Percentiles rank a stretch among this genome's conserved stretches.
Evolutionary conservation across 2,113 vertebrate species (phyloP).

Genomic region (Columbina picui): DNA sequence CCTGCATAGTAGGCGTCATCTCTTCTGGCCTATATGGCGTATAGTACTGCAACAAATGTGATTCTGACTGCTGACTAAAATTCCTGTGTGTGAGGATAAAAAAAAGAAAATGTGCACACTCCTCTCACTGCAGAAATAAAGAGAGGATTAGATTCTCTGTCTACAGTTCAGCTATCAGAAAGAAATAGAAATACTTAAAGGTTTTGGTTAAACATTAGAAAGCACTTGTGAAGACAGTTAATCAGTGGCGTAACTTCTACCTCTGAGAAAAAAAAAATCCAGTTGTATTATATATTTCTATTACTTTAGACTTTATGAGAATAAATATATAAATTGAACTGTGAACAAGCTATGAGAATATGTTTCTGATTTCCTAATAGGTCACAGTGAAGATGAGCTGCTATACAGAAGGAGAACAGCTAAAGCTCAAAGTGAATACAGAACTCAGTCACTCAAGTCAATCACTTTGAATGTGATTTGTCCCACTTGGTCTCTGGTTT

Average conservation of each 20-base stretch:
- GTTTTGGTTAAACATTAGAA: not conserved
- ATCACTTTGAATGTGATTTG: not conserved
- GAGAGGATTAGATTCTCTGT: not conserved
- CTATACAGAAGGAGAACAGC: not conserved
- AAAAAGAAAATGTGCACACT: accelerated
- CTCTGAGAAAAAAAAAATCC: not conserved
- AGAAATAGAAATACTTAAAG: not conserved
- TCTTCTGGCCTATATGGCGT: not conserved
- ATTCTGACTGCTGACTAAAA: not conserved
- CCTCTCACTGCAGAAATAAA: not conserved
- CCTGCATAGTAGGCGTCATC: not conserved
- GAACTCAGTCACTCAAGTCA: not conserved
- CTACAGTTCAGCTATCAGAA: not conserved
- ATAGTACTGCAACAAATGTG: not conserved
- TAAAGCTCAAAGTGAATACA: not conserved
- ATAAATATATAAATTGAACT: not conserved
- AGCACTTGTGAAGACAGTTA: not conserved
- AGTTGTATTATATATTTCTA: not conserved
- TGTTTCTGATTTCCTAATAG: not conserved
- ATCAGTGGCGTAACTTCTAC: too few species aligned
- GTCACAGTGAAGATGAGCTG: not conserved
- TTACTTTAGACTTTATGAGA: not conserved
- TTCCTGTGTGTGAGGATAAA: not conserved
- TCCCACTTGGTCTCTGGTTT: not conserved
- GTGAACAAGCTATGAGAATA: not conserved